A percentile compares a stretch with the other conserved stretches of the same genome.
Evolutionary conservation across 2,888 invertebrate species (phyloP).

Genomic region (Acleris cristana): DNA sequence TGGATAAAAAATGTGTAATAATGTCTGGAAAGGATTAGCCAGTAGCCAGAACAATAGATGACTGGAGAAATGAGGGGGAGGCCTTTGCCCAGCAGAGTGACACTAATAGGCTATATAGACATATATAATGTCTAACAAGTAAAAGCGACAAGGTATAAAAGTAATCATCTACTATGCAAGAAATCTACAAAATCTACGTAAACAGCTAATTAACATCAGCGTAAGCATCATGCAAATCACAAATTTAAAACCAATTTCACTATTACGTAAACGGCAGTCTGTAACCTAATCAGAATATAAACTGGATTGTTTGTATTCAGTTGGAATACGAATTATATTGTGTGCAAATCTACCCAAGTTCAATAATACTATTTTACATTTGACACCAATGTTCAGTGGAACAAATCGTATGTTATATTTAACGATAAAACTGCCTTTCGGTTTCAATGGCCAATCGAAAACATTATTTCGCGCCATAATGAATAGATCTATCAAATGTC

Average conservation of each 20-base stretch:
- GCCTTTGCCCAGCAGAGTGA: too few relatives aligned
- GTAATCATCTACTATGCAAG: too few relatives aligned
- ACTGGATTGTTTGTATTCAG: slow-evolving; percentile 31
- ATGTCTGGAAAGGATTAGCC: too few relatives aligned
- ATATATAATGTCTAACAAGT: too few relatives aligned
- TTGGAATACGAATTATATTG: slow-evolving; percentile 30
- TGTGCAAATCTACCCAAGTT: slow-evolving; percentile 36
- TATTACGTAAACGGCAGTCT: slow-evolving; percentile 26
- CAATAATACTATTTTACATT: slow-evolving; percentile 29
- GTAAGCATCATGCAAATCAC: slow-evolving; percentile 1
- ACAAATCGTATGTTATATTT: slow-evolving; percentile 28
- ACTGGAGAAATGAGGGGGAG: too few relatives aligned
- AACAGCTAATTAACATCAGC: slow-evolving; percentile 5
- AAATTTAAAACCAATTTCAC: slow-evolving; percentile 22
- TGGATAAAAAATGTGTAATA: too few relatives aligned
- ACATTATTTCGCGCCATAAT: slow-evolving; percentile 22
- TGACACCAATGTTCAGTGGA: slow-evolving; percentile 26
- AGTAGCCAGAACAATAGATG: too few relatives aligned
- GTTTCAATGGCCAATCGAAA: slow-evolving; percentile 24
- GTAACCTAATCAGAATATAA: slow-evolving; percentile 28
- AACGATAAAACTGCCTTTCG: slow-evolving; percentile 31
- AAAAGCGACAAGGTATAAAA: too few relatives aligned
- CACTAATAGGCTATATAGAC: too few relatives aligned
- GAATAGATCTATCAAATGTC: slow-evolving; percentile 13
- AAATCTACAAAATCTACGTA: not conserved